These are phyloP conservation scores for Agonopterix heracliana DNA, from an alignment of 2,888 invertebrate genomes.

Conservation along the genomic window DNA sequence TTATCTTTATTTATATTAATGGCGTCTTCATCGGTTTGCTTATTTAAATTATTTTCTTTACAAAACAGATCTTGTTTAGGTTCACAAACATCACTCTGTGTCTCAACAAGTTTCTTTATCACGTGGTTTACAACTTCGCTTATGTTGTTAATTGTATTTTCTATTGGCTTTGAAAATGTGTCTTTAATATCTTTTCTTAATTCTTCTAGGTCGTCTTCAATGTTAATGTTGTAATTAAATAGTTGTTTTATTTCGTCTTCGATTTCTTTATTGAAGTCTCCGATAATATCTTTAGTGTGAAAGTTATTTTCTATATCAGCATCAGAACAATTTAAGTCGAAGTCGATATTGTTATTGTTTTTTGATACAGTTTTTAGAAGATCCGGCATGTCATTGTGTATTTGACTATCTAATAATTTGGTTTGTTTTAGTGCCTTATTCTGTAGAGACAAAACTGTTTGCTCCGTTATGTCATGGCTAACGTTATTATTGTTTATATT, in stretches of 20 bases:
- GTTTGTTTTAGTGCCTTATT: slow-evolving; percentile 23
- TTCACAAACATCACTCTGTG: slow-evolving; percentile 42
- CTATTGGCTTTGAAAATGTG: slow-evolving; percentile 65
- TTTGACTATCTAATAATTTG: slow-evolving; percentile 32
- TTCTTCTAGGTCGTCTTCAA: slow-evolving; percentile 66
- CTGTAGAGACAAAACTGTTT: slow-evolving; percentile 14
- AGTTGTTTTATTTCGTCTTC: slow-evolving; percentile 75
- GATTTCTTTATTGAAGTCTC: slow-evolving; percentile 77
- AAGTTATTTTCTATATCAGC: slow-evolving; percentile 69
- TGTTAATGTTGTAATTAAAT: slow-evolving; percentile 64
- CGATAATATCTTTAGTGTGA: slow-evolving; percentile 68
- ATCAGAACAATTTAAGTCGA: slow-evolving; percentile 48
- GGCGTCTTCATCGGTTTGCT: slow-evolving; percentile 31
- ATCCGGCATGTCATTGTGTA: slow-evolving; percentile 58
- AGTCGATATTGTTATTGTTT: slow-evolving; percentile 53
- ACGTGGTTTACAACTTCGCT: slow-evolving; percentile 72
- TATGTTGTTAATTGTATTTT: slow-evolving; percentile 69
- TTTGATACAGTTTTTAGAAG: slow-evolving; percentile 59
- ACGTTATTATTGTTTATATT: slow-evolving; percentile 48
- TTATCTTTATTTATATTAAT: slow-evolving; percentile 50
- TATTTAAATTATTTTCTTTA: slow-evolving; percentile 17
- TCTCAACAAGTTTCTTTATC: slow-evolving; percentile 66
- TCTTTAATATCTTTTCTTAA: slow-evolving; percentile 69
- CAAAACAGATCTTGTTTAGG: slow-evolving; percentile 1
- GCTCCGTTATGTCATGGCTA: slow-evolving; percentile 22